These are phyloP conservation scores for Bos taurus DNA, from an alignment of 2,113 vertebrate genomes.

Conservation along the genomic window DNA sequence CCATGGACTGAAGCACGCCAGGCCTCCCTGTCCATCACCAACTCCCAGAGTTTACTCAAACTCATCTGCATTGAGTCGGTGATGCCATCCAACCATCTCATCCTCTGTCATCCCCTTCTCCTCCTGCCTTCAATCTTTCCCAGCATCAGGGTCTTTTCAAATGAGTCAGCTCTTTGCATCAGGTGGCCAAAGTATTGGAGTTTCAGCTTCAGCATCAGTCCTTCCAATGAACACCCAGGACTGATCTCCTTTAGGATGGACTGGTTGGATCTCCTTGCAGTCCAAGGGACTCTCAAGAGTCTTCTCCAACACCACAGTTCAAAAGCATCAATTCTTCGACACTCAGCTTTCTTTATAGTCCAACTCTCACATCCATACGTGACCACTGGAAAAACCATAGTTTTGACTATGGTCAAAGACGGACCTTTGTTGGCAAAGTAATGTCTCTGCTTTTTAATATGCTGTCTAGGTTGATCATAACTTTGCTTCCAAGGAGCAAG, in stretches of 20 bases:
- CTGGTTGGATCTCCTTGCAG: not conserved
- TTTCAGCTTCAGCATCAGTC: not conserved
- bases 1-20: not conserved
- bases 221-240: not conserved
- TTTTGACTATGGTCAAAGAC: not conserved
- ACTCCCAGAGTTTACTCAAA: accelerated
- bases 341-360: not conserved
- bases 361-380: not conserved
- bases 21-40: not conserved
- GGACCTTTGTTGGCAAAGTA: not conserved
- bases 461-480: not conserved
- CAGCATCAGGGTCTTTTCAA: not conserved
- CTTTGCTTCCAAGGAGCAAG: not conserved
- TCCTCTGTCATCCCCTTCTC: not conserved
- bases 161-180: not conserved
- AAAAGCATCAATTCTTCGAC: not conserved
- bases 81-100: not conserved
- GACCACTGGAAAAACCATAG: not conserved
- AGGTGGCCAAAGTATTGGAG: not conserved
- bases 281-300: not conserved
- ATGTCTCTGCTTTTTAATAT: not conserved
- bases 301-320: not conserved
- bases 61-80: not conserved
- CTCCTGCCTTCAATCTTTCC: not conserved
- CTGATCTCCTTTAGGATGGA: not conserved